Base-by-base conservation (phyloP, 2,888 invertebrate species). In the Drepana falcataria region DNA sequence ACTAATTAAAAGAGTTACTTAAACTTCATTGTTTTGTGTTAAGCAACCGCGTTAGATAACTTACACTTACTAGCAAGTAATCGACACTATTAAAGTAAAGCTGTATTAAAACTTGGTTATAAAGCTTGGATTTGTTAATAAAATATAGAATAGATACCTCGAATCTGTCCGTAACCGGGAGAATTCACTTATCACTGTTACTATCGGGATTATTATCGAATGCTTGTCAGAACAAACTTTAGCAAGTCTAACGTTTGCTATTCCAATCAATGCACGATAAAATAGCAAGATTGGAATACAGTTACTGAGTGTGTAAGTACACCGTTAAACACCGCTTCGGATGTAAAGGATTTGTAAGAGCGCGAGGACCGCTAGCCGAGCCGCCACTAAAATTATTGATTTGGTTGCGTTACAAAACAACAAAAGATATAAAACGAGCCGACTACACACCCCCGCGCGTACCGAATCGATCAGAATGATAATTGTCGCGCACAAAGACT, bases 401-500 rank as follows among this genome's bases (percentile, higher is more conserved):
- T 90, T 80, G 73, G 73, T 75, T 74, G 79, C 77, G 84, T 83
- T 84, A 89, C 87, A 88, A 88, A 89, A 90, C 87, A 90, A 90
- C 89, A 89, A 89, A 91, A 89, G 87, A 90, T 87, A 89, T 85
- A 87, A 88, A 88, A 87, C 84, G 81, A 79, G 74, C 83, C 79
- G 80, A 77, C 78, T 78, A 83, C 85, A 81, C 86, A 80, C 88
- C 86, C 87, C 85, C 88, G 85, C 87, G 83, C 87, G 78, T 64
- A 71, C 78, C 80, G 87, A 89, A 90, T 90, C 90, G 90, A 90
- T 89, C 82, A 82, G 76, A 87, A 88, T 88, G 89, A 91, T 91
- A 90, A 91, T 90, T 91, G 91, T 91, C 89, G 86, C 87, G 85
- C 89, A 90, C 89, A 89, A 88, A 87, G 85, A 86, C 81, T 81